Conservation (phyloP, 1,140 invertebrate species). For the Latrodectus geometricus region DNA sequence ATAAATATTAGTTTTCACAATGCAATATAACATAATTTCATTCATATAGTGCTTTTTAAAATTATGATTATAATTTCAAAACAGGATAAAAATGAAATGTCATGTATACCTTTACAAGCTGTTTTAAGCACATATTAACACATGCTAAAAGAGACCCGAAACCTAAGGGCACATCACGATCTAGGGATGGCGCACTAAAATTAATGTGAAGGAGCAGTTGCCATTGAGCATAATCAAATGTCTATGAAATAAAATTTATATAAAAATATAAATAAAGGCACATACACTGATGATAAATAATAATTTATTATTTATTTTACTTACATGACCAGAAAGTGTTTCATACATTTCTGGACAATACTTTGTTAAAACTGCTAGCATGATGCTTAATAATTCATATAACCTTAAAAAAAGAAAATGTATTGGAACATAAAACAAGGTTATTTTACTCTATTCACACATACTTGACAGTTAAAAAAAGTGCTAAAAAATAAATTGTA, state of each 20-base stretch:
- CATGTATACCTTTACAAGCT: slow-evolving; percentile 66
- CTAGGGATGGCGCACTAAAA: slow-evolving; percentile 68
- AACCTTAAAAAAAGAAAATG: slow-evolving; percentile 63
- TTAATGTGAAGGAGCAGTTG: slow-evolving; percentile 66
- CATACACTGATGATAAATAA: neutral
- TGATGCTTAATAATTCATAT: slow-evolving; percentile 65
- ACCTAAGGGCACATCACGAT: slow-evolving; percentile 65
- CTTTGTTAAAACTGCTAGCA: slow-evolving; percentile 65
- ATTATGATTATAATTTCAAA: neutral
- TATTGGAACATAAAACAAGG: no score
- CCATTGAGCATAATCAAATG: slow-evolving; percentile 66
- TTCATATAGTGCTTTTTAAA: neutral
- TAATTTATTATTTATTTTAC: neutral
- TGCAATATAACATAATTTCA: no score
- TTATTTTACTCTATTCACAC: no score
- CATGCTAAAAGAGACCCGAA: slow-evolving; percentile 68
- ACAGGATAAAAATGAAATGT: neutral
- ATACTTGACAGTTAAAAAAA: neutral
- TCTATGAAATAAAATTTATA: slow-evolving; percentile 62
- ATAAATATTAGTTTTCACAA: no score
- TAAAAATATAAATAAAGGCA: neutral
- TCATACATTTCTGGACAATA: slow-evolving; percentile 68
- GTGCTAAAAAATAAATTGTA: neutral
- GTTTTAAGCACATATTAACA: slow-evolving; percentile 66
- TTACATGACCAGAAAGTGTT: slow-evolving; percentile 68